Conservation (phyloP, 2,113 vertebrate genomes). For the Anolis carolinensis region DNA sequence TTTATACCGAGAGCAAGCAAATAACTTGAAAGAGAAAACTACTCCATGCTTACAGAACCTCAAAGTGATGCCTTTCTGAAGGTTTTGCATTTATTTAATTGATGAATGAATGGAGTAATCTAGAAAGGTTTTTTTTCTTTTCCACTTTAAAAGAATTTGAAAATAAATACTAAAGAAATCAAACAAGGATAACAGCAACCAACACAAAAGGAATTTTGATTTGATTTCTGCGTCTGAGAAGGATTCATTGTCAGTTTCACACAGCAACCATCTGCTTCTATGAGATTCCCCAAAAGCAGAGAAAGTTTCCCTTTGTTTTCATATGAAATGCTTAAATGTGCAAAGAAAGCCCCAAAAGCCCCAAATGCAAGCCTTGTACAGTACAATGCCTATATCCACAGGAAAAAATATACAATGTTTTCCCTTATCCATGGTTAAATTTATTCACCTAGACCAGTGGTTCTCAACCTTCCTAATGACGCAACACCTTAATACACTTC, state of each 20-base stretch:
- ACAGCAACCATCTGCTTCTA: not conserved
- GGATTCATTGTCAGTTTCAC: no score
- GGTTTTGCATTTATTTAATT: slow-evolving; percentile 10
- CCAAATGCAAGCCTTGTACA: not conserved
- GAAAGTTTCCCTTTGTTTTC: not conserved
- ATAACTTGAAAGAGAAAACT: not conserved
- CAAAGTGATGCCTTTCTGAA: not conserved
- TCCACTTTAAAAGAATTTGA: no score
- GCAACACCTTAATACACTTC: no score
- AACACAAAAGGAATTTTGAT: not conserved
- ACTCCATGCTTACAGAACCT: not conserved
- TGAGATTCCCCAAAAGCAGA: not conserved
- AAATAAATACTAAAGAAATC: not conserved
- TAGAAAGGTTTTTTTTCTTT: not conserved
- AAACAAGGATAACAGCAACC: not conserved
- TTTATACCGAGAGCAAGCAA: not conserved
- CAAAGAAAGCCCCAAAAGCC: no score
- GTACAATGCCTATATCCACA: no score
- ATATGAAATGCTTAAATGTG: not conserved
- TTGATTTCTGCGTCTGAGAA: not conserved
- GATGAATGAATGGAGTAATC: slow-evolving; percentile 1
- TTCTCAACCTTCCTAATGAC: no score
- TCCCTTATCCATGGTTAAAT: no score
- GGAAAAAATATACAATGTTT: no score
- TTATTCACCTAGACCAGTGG: no score